These are phyloP conservation scores for Alouatta palliata DNA, from an alignment of 2,113 vertebrate genomes.

Conservation along the genomic window DNA sequence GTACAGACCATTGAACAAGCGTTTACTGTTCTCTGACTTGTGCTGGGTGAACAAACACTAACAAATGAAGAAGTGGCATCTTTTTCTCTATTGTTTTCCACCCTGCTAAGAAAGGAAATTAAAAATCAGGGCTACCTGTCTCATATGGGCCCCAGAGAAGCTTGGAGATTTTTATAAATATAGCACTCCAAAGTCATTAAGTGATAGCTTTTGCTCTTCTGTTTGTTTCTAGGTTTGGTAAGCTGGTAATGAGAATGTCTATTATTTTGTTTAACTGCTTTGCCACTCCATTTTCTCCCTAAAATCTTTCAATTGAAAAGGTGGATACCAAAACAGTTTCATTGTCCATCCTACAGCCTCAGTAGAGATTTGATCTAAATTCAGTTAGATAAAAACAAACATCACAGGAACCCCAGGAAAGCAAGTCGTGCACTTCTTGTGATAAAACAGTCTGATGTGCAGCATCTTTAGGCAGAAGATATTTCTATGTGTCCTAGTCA, in stretches of 20 bases:
- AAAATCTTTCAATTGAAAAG: not conserved
- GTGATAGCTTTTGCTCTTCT: not conserved
- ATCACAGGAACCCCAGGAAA: not conserved
- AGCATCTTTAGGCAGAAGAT: not conserved
- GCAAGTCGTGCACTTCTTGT: not conserved
- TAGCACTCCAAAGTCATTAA: not conserved
- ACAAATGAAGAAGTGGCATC: not conserved
- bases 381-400: not conserved
- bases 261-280: not conserved
- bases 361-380: not conserved
- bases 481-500: not conserved
- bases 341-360: not conserved
- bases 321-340: not conserved
- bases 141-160: not conserved
- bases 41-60: accelerated
- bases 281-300: not conserved
- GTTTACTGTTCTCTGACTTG: not conserved
- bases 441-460: not conserved
- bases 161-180: not conserved
- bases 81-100: not conserved
- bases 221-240: not conserved
- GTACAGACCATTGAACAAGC: not conserved
- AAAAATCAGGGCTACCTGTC: not conserved
- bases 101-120: not conserved
- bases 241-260: not conserved